Base-by-base conservation (phyloP, 2,113 vertebrate genomes). In the Okapia johnstoni region DNA sequence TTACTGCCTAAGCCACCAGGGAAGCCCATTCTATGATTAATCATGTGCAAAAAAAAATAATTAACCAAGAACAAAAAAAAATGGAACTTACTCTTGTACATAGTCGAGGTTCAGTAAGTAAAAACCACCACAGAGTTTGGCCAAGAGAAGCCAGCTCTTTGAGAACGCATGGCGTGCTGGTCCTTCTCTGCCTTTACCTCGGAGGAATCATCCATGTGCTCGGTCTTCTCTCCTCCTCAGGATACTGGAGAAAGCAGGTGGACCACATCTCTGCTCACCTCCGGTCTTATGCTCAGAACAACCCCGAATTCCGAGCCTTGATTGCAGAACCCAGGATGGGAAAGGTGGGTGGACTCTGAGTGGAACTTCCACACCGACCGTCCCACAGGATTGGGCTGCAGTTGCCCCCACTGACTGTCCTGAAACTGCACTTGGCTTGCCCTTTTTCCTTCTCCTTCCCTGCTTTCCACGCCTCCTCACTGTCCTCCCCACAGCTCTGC, bases 221-320 rank as follows among this genome's bases (percentile, higher is more conserved):
- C 26, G 25, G 23, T 3, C 96, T 86, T 94, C 97, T 54, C 43
- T 83, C 96, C n/a, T 96, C 48, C 63, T 87, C 97, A 99, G 99
- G 99, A 66, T 99, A 99, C 98, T 99, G 99, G 99, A 99, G 99
- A 97, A 99, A 99, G 97, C 99, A 99, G 97, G 28, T 99, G 98
- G 99, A 99, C 98, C 99, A 99, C 2, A 96, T 99, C 46, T 99
- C 99, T 13, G 99, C 99, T 81, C 99, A 99, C 97, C 98, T 99
- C 88, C 99, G 99, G 88, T 99, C 99, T 97, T 99, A 99, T 19
- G 97, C 99, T 54, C 99, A 99, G 98, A 99, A 99, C 98, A 99
- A 99, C 86, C 94, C 98, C 86, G 98, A 99, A 96, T 99, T 99
- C 98, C 99, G 99, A 94, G 97, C 99, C 10, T 98, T 99, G 97